A percentile compares a stretch with the other conserved stretches of the same genome.
Conservation (phyloP, 2,888 invertebrate genomes). For the Acanthosoma haemorrhoidale region DNA sequence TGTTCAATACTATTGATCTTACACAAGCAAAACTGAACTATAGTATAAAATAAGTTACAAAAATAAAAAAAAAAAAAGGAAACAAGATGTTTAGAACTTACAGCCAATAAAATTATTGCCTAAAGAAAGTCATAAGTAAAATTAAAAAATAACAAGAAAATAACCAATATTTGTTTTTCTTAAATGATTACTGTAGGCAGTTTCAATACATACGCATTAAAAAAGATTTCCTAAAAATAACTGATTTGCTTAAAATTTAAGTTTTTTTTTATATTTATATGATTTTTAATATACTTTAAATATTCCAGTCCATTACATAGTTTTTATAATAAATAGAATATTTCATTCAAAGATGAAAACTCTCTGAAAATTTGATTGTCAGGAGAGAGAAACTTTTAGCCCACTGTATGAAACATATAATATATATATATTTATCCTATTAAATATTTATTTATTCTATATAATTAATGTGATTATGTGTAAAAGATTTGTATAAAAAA, state of each 20-base stretch:
- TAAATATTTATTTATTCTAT: constrained; percentile 19
- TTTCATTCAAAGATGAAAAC: constrained; percentile 17
- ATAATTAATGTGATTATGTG: constrained; percentile 20
- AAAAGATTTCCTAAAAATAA: constrained; percentile 16
- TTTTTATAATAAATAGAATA: constrained; percentile 16
- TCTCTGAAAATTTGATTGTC: constrained; percentile 29
- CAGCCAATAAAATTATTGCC: not conserved
- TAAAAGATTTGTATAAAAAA: constrained; percentile 22
- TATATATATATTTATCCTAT: constrained; percentile 14
- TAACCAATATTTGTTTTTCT: not conserved
- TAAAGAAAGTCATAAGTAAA: not conserved
- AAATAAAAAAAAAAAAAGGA: not conserved
- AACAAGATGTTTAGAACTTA: not conserved
- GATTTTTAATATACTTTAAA: not conserved
- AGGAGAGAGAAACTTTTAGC: constrained; percentile 26
- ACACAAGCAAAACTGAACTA: not conserved
- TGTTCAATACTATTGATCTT: not conserved
- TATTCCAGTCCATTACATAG: constrained; percentile 3
- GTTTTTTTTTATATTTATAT: not conserved
- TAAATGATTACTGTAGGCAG: not conserved
- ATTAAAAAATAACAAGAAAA: not conserved
- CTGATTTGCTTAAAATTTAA: constrained; percentile 9
- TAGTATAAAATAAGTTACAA: not conserved
- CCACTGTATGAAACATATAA: constrained; percentile 21
- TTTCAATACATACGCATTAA: constrained; percentile 14